A percentile compares a stretch with the other conserved stretches of the same genome.
Evolutionary conservation across 2,888 invertebrate species (phyloP).

Genomic region (Bursaphelenchus okinawaensis): DNA sequence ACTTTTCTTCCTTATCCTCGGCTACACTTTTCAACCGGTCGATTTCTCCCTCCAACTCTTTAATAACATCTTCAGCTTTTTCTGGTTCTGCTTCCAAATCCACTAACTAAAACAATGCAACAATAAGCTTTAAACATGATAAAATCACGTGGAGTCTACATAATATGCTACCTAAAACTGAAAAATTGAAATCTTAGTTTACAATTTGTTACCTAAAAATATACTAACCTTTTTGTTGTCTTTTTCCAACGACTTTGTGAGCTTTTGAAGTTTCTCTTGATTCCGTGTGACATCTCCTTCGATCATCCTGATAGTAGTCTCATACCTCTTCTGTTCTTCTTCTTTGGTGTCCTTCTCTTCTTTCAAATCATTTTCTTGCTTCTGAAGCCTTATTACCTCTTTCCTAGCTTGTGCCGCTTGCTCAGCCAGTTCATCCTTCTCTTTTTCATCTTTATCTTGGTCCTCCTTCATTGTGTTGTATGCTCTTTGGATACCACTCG

Average conservation of each 20-base stretch:
- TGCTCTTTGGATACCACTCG: not conserved
- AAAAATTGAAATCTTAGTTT: no score
- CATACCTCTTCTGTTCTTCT: not conserved
- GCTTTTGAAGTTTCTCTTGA: conserved; percentile 12
- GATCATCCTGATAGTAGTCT: not conserved
- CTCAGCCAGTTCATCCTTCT: not conserved
- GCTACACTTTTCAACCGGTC: conserved; percentile 20
- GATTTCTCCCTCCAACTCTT: conserved; percentile 27
- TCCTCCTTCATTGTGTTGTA: not conserved
- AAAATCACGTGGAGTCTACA: not conserved
- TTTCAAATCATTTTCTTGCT: not conserved
- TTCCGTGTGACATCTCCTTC: conserved; percentile 3
- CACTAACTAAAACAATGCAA: conserved; percentile 22
- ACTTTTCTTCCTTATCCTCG: conserved; percentile 15
- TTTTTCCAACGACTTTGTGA: conserved; percentile 25
- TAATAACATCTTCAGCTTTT: conserved; percentile 31
- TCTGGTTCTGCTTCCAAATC: conserved; percentile 30
- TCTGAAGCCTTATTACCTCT: not conserved
- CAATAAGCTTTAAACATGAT: conserved; percentile 11
- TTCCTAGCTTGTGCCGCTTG: not conserved
- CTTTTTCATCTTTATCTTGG: not conserved
- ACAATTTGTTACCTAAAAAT: conserved; percentile 9
- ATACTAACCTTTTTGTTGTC: conserved; percentile 26
- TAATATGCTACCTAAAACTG: not conserved
- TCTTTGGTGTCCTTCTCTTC: not conserved